A percentile compares a stretch with the other conserved stretches of the same genome.
Evolutionary conservation across 2,113 vertebrate genomes (phyloP).

Genomic region (Cryptotis parvus): DNA sequence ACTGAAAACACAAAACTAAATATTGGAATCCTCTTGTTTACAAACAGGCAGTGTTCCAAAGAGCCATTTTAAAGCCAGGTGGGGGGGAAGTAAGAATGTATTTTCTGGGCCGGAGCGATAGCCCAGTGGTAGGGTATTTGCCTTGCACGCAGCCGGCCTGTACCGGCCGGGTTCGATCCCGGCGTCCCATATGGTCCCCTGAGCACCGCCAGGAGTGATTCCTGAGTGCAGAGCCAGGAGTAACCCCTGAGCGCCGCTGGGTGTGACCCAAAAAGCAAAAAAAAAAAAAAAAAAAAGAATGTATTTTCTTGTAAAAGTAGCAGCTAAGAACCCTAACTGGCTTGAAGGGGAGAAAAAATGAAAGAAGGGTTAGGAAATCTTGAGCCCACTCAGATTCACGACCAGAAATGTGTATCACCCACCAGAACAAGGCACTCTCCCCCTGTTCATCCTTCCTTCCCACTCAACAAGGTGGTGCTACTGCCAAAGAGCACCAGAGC

Average conservation of each 20-base stretch:
- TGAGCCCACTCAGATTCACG: not conserved
- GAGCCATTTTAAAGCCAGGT: conserved; percentile 39
- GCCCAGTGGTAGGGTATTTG: too few relatives aligned
- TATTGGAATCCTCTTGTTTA: conserved; percentile 49
- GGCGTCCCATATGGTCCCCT: too few relatives aligned
- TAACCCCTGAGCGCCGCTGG: too few relatives aligned
- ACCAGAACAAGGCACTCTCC: not conserved
- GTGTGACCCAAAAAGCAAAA: too few relatives aligned
- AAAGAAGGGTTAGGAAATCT: not conserved
- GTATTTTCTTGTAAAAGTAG: conserved; percentile 27
- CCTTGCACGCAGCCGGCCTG: too few relatives aligned
- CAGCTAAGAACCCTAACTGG: not conserved
- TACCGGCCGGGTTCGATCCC: too few relatives aligned
- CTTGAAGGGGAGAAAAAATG: not conserved
- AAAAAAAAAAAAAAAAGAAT: too few relatives aligned
- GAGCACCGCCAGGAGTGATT: too few relatives aligned
- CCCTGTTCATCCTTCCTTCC: accelerated
- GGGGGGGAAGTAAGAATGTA: not conserved
- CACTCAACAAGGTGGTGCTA: not conserved
- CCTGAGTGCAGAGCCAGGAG: too few relatives aligned
- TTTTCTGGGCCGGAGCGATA: too few relatives aligned
- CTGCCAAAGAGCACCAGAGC: too few relatives aligned
- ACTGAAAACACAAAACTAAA: conserved; percentile 25
- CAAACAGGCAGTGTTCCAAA: conserved; percentile 47
- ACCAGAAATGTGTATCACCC: not conserved